Evolutionary conservation across 2,797 vertebrate species (phyloP), one percentile per base, ranked within the genome.

Genomic region (Benthosema pterotum): DNA sequence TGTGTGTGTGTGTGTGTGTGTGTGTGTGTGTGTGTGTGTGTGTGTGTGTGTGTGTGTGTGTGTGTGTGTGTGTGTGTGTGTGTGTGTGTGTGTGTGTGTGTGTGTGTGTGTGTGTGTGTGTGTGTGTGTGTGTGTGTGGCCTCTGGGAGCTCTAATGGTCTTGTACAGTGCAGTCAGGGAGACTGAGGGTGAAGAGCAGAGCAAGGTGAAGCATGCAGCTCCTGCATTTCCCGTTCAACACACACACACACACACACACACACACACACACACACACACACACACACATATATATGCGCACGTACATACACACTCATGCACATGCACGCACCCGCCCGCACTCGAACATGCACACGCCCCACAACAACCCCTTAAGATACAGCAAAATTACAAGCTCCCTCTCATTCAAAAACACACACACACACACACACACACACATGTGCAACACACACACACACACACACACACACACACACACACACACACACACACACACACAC

Each of bases 111-210:
- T 2, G 22, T 25, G 22, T 2, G 22, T 25, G 22, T 2, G 22
- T 25, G 22, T 5, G 22, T 3, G 22, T 2, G 22, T 25, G 22
- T 5, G 3, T 25, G 70, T 83, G 81, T 77, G 89, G 79, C 88
- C 86, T 85, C 65, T 4, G 88, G 89, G 87, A 89, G 84, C 82
- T 81, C 84, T 91, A 91, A 92, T 91, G 88, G 88, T 84, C 85
- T 90, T 83, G 87, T 84, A 87, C 84, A 84, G 90, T 83, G 85
- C 79, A 82, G 82, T 87, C 78, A 83, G 87, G 73, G 81, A 88
- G 87, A 84, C 83, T 80, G 82, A 75, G 87, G 90, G 88, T 88
- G 91, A 91, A 91, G 88, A 89, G 85, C 89, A 85, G 84, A 87
- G 89, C 88, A 91, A 92, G 91, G 90, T 91, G 89, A 91, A 89